Percentiles rank a stretch among this genome's conserved stretches.
phyloP scores from a whole-genome alignment of 2,888 invertebrate genomes.

The Eupithecia exiguata region DNA sequence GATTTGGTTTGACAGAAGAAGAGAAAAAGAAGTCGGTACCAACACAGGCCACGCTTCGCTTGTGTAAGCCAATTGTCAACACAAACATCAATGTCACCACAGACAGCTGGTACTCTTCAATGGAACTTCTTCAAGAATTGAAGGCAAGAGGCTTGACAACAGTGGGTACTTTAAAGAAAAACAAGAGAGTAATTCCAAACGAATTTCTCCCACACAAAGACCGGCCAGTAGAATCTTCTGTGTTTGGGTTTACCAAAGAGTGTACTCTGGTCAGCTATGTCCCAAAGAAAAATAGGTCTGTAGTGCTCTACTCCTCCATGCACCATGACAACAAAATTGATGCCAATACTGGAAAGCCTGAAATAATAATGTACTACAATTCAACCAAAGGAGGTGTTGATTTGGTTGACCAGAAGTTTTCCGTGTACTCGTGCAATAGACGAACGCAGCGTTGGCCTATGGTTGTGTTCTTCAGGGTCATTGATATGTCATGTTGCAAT shows the following conservation, averaged over 20 bases:
- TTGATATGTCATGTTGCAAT: conserved; percentile 21
- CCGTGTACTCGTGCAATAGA: conserved; percentile 38
- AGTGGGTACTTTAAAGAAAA: conserved; percentile 28
- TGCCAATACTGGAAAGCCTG: conserved; percentile 34
- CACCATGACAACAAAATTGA: conserved; percentile 28
- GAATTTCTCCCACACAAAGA: conserved; percentile 27
- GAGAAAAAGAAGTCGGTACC: conserved; percentile 33
- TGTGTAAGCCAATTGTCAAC: conserved; percentile 32
- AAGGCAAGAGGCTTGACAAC: conserved; percentile 19
- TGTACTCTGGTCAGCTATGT: conserved; percentile 35
- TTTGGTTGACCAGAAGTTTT: conserved; percentile 45
- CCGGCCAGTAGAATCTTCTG: conserved; percentile 20
- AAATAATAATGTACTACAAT: conserved; percentile 45
- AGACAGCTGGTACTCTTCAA: conserved; percentile 36
- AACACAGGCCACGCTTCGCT: conserved; percentile 35
- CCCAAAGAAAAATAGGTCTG: conserved; percentile 37
- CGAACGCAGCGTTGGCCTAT: conserved; percentile 46
- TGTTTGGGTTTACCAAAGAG: conserved; percentile 30
- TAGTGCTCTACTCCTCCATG: conserved; percentile 38
- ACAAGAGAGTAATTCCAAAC: conserved; percentile 31
- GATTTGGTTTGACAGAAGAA: conserved; percentile 27
- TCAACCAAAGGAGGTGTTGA: conserved; percentile 47
- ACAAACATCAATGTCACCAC: conserved; percentile 36
- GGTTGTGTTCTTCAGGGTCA: conserved; percentile 29
- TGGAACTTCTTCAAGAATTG: conserved; percentile 34